Percentiles rank a stretch among this genome's conserved stretches.
These are phyloP conservation scores for Okapia johnstoni DNA, from an alignment of 2,113 vertebrate species.

Conservation along the genomic window DNA sequence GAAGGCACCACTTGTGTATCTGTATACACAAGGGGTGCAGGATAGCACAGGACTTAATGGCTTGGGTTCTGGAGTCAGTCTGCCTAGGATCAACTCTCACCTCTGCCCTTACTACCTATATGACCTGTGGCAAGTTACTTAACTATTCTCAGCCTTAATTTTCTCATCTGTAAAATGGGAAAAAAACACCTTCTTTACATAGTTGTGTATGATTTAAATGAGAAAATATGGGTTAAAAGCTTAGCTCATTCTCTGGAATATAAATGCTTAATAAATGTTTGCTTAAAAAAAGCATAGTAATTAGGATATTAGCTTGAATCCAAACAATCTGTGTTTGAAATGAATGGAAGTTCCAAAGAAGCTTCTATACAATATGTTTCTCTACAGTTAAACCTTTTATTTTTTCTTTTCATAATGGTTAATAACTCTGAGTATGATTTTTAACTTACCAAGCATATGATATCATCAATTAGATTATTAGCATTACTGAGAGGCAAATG, in stretches of 20 bases:
- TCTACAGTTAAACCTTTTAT: not conserved
- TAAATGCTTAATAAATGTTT: not conserved
- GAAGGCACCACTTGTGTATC: not conserved
- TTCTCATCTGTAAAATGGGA: not conserved
- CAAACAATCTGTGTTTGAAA: not conserved
- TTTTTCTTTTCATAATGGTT: constrained; percentile 7
- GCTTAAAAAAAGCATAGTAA: not conserved
- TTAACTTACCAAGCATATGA: not conserved
- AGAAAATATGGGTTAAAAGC: not conserved
- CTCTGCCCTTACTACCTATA: not conserved
- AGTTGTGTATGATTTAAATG: not conserved
- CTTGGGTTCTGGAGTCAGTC: not conserved
- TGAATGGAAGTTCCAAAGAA: not conserved
- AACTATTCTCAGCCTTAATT: not conserved
- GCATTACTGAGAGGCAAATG: constrained; percentile 13
- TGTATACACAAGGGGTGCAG: not conserved
- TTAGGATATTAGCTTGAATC: not conserved
- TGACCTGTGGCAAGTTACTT: not conserved
- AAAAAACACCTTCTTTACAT: not conserved
- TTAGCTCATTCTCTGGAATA: not conserved
- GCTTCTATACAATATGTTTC: not conserved
- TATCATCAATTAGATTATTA: constrained; percentile 10
- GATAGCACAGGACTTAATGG: not conserved
- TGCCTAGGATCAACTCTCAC: not conserved
- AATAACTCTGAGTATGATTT: not conserved